A percentile compares a stretch with the other conserved stretches of the same genome.
These are phyloP conservation scores for Lucifuga dentata DNA, from an alignment of 2,113 vertebrate genomes.

Conservation along the genomic window DNA sequence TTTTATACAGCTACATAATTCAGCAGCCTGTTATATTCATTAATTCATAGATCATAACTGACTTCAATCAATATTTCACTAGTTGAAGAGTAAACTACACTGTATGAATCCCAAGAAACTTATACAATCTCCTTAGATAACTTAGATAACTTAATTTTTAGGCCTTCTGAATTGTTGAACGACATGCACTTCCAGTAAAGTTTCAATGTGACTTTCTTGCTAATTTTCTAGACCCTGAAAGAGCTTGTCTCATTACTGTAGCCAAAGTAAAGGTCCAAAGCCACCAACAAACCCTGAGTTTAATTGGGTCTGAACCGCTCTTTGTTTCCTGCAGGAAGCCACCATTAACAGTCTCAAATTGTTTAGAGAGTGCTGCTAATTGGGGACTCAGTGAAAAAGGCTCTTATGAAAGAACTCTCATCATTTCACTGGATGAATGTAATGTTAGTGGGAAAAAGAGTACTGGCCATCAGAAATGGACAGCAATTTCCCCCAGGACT, in stretches of 20 bases:
- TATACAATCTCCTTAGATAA: slow-evolving; percentile 19
- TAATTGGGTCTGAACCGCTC: slow-evolving; percentile 74
- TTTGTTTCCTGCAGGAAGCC: slow-evolving; percentile 67
- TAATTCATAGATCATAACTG: not conserved
- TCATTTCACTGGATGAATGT: slow-evolving; percentile 46
- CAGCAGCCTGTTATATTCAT: not conserved
- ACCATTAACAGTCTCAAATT: slow-evolving; percentile 66
- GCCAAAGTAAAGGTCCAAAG: slow-evolving; percentile 42
- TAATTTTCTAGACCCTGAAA: slow-evolving; percentile 34
- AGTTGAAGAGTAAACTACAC: not conserved
- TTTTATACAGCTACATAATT: too few relatives aligned
- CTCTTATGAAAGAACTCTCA: slow-evolving; percentile 66
- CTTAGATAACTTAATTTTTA: too few relatives aligned
- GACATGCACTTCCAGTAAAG: slow-evolving; percentile 29
- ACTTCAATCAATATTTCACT: not conserved
- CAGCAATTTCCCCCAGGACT: slow-evolving; percentile 1
- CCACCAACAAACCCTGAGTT: slow-evolving; percentile 57
- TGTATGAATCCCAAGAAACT: slow-evolving; percentile 1
- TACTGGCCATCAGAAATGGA: slow-evolving; percentile 35
- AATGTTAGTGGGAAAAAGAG: slow-evolving; percentile 43
- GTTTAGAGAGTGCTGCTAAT: slow-evolving; percentile 72
- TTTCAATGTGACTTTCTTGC: slow-evolving; percentile 2
- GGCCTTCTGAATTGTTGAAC: slow-evolving; percentile 31
- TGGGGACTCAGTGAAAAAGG: slow-evolving; percentile 58
- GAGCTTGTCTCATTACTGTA: slow-evolving; percentile 26